Base-by-base conservation (phyloP, 53 echinoderm and acorn worm genomes). In the Holothuria scabra region DNA sequence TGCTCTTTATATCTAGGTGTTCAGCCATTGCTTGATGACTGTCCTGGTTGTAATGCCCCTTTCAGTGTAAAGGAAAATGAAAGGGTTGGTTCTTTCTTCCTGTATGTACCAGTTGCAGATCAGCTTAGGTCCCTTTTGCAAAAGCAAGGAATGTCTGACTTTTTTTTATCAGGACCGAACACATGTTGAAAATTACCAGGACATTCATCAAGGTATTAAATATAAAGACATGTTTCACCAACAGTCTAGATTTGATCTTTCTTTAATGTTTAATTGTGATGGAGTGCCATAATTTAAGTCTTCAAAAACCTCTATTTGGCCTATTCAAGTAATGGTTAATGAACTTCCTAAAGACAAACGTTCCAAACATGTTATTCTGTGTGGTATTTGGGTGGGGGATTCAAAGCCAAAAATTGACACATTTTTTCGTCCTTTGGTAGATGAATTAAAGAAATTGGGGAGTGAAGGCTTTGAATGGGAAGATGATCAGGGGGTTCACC, bases 221-320 rank as follows among this genome's bases (percentile, higher is more conserved):
- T 72, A 38, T 46, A 72, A 72, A 37, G 21, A 72, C n/a, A 7
- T 72, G 24, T 72, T 72, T 72, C 4, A 14, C 21, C 23, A 37
- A 5, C 5, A 4, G 20, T 38, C 35, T 72, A 20, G 21, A 29
- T 37, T 67, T 87, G 67, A 87, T 60, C 69, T 87, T 12, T 66
- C 87, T 24, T 34, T 68, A 25, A 5, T 33, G 3, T 87, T 66
- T 74, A 91, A 91, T 60, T 84, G 88, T 62, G 85, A 91, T 81
- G 91, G 91, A 9, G 81, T 88, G 21, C 91, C 88, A 26, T 84
- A 79, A 9, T 88, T 88, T 74, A 91, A 88, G 25, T 91, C 91
- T 3, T 91, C 91, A 1, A 37, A 41, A 32, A 79, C 67, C 56
- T 91, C 91, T 29, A 60, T 91, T 23, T 91, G 88, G 91, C 87